Conservation (phyloP, 2,113 vertebrate species). For the Sarotherodon lohbergeri region DNA sequence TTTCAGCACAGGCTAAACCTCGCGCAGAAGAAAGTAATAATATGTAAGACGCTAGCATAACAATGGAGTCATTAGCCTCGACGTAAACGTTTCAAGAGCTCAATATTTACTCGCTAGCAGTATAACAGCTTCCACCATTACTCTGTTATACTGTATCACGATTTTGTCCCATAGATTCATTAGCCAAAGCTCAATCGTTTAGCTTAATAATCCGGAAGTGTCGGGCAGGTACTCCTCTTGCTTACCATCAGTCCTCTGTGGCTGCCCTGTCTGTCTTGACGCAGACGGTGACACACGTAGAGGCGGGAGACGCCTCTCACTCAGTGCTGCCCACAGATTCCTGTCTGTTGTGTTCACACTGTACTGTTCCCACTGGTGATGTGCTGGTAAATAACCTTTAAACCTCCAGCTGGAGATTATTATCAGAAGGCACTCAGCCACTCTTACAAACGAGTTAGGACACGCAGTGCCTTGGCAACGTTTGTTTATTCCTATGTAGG, state of each 20-base stretch:
- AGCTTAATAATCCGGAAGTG: background rate
- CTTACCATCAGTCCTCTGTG: background rate
- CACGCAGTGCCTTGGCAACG: background rate
- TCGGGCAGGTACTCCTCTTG: background rate
- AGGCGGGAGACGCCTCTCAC: conserved; percentile 21
- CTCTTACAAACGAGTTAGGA: background rate
- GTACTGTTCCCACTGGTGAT: background rate
- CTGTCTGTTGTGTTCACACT: conserved; percentile 12
- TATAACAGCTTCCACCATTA: background rate
- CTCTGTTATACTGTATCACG: background rate
- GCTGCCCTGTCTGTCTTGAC: conserved; percentile 33
- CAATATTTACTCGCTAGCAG: background rate
- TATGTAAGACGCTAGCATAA: background rate
- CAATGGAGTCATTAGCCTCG: background rate
- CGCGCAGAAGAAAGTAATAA: background rate
- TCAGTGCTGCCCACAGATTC: conserved; percentile 17
- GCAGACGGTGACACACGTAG: conserved; percentile 48
- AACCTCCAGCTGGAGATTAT: background rate
- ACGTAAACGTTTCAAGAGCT: background rate
- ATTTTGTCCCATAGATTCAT: background rate
- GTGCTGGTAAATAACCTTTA: conserved; percentile 5
- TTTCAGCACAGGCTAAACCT: background rate
- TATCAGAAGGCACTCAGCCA: background rate
- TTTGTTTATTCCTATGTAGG: background rate
- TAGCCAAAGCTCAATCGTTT: too few relatives aligned